phyloP scores from a whole-genome alignment of 2,113 vertebrate genomes.

The Pica pica region DNA sequence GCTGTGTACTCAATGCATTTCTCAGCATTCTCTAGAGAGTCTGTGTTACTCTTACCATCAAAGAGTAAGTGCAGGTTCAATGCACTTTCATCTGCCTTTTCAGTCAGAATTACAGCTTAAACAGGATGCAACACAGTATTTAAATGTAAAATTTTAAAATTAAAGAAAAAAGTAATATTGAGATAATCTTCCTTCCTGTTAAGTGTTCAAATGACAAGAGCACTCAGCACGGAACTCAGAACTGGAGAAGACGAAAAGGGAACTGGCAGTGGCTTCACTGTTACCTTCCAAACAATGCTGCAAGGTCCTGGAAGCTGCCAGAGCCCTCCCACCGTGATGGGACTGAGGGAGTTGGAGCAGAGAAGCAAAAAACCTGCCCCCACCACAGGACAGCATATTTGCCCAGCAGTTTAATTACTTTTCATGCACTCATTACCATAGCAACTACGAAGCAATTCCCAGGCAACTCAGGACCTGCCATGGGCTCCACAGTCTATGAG shows the following conservation, averaged over 20 bases:
- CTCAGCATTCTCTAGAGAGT: background rate
- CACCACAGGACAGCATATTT: background rate
- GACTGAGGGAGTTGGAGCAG: background rate
- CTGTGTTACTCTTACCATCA: background rate
- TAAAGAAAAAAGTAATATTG: background rate
- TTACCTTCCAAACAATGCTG: background rate
- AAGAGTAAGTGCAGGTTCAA: background rate
- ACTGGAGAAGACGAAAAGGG: background rate
- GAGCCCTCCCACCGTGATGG: background rate
- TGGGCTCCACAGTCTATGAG: background rate
- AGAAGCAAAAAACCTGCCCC: background rate
- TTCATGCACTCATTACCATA: background rate
- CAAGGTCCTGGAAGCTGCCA: background rate
- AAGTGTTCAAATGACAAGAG: background rate
- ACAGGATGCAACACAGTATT: background rate
- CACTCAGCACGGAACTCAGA: background rate
- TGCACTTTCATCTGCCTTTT: background rate
- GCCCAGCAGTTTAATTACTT: background rate
- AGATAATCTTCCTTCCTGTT: background rate
- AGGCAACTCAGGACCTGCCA: constrained; percentile 1
- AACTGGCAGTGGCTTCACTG: background rate
- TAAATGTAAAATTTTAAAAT: background rate
- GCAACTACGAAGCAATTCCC: background rate
- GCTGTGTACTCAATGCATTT: background rate
- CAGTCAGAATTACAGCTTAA: background rate